Base-by-base conservation (phyloP, 2,888 invertebrate genomes). In the Megalurothrips usitatus region DNA sequence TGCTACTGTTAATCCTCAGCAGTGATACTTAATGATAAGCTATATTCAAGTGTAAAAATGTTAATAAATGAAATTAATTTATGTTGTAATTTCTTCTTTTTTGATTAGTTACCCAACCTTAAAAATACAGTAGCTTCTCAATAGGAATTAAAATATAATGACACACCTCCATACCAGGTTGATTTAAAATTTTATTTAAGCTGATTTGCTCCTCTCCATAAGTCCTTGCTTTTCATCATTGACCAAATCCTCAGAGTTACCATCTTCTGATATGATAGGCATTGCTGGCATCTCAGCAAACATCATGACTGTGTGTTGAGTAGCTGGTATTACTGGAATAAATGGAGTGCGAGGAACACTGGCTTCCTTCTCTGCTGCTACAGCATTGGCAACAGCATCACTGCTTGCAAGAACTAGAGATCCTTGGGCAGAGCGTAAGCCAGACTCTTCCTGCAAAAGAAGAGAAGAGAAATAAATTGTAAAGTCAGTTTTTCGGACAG, bases 1-100 rank as follows among this genome's bases (percentile, higher is more conserved):
- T 75, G n/a, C n/a, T 26, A 75, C 68, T 75, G 68, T 75, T 12
- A 75, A 26, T 75, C 68, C n/a, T 26, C 79, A 75, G 68, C 68
- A 75, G 68, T 75, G 68, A 75, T 75, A 75, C 26, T 75, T 75
- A 75, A 75, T 75, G 68, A 11, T 75, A 75, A 75, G 68, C 68
- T 75, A 75, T 75, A 8, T 75, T 75, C 68, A 75, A 26, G 23
- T 75, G 68, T 75, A 75, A 75, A 75, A 75, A 75, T 75, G 68
- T 75, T 26, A 75, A 75, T 75, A 75, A 75, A 75, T 75, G 23
- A 75, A 75, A 75, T 75, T 75, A 75, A 75, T 75, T 75, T 75
- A 75, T 75, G 23, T 26, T 10, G 26, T 26, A 75, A 75, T 26
- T 58, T 12, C 4, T 75, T 26, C 23, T 26, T 10, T 75, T 75